phyloP scores from a whole-genome alignment of 2,797 vertebrate genomes.

The Phalanger gymnotis region DNA sequence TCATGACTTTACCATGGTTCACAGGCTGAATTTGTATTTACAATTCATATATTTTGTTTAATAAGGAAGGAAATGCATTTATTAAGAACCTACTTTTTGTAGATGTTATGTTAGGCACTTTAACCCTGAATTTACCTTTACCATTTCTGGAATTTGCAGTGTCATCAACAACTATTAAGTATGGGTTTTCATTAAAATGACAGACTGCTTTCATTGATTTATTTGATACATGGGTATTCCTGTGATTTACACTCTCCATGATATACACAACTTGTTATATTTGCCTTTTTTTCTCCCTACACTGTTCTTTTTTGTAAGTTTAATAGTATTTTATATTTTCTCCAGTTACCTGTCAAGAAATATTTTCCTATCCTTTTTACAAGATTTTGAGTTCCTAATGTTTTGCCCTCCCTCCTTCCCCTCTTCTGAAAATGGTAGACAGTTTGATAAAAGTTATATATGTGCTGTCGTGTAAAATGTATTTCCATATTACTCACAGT shows the following conservation, averaged over 20 bases:
- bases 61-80: neutral
- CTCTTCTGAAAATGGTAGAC: too few relatives aligned
- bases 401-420: too few relatives aligned
- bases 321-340: too few relatives aligned
- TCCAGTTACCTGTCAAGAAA: too few relatives aligned
- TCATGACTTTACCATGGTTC: neutral
- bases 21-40: neutral
- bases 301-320: neutral
- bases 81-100: neutral
- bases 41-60: neutral
- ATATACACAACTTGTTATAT: conserved; percentile 43
- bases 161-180: conserved; percentile 61
- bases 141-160: conserved; percentile 52
- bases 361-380: too few relatives aligned
- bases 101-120: neutral
- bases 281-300: conserved; percentile 7
- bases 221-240: conserved; percentile 64
- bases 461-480: too few relatives aligned
- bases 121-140: conserved; percentile 8
- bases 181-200: conserved; percentile 70
- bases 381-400: too few relatives aligned
- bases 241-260: conserved; percentile 58
- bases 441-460: too few relatives aligned
- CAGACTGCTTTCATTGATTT: conserved; percentile 71
- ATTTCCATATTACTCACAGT: too few relatives aligned